Evolutionary conservation across 2,113 vertebrate species (phyloP), one percentile per base, ranked within the genome.

Genomic region (Strix uralensis): DNA sequence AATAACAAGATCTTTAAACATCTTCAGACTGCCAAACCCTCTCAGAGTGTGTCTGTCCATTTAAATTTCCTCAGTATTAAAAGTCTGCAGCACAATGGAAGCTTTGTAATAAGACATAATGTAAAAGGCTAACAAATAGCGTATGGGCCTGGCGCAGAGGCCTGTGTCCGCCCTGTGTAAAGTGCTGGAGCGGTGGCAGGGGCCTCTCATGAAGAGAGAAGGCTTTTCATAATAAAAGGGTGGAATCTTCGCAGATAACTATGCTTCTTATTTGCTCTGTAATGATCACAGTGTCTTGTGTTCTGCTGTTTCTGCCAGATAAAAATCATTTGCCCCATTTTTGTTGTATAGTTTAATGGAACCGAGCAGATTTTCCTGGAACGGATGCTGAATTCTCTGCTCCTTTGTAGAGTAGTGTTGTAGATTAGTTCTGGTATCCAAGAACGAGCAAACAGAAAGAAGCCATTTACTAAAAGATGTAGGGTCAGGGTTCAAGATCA

Each of bases 221-320:
- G 32, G 70, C 88, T 91, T 94, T 91, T 96, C 72, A 47, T 59
- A 44, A 84, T 78, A 55, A 90, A 91, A 93, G 80, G 86, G 62
- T 88, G 79, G 62, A 80, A 77, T 88, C 81, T 81, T 74, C 0
- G 13, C 61, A 74, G 72, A 47, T 92, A 75, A 75, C 75, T 81
- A 55, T 77, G 77, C 88, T 90, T 19, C 52, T 83, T 71, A 13
- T 44, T 83, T 38, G 81, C 73, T 85, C 65, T 75, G 38, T 72
- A 69, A 61, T 13, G 40, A 80, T 55, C 49, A 29, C 57, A 61
- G 11, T 40, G 26, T 85, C 91, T 80, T 42, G 58, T 78, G 66
- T 81, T 69, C 71, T 49, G 47, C 74, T 77, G 18, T 77, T 84
- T 58, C 84, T 91, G 54, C 49, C 55, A 62, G 81, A 75, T 70